Conservation (phyloP, 2,113 vertebrate genomes). For the Nipponia nippon region DNA sequence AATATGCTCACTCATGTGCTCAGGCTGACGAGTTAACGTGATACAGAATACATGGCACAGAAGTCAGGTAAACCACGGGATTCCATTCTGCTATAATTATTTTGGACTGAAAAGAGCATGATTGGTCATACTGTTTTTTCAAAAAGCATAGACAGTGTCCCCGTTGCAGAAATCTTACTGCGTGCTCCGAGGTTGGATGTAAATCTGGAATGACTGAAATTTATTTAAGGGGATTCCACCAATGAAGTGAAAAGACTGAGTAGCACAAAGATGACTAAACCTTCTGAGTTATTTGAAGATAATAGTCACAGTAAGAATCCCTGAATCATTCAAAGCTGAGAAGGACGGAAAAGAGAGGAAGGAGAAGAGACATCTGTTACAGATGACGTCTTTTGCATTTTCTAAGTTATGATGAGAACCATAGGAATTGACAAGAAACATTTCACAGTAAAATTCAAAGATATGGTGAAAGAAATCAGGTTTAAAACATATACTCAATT, state of each 20-base stretch:
- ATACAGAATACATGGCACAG: neutral
- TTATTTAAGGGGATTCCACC: neutral
- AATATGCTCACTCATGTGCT: neutral
- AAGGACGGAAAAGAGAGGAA: neutral
- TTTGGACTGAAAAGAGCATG: neutral
- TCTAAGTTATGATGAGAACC: neutral
- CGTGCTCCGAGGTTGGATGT: neutral
- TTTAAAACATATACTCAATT: neutral
- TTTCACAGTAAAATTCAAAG: neutral
- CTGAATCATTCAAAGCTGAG: neutral
- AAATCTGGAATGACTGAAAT: neutral
- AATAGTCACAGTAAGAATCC: neutral
- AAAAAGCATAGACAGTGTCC: neutral
- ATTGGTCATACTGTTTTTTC: neutral
- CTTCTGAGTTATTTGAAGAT: neutral
- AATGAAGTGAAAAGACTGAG: neutral
- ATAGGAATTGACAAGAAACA: neutral
- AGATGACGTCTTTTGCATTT: neutral
- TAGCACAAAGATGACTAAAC: neutral
- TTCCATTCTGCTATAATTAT: neutral
- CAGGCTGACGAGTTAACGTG: accelerated
- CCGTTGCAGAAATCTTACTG: neutral
- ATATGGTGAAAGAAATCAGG: neutral
- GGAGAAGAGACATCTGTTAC: neutral
- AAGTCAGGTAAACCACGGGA: neutral